Conservation (phyloP, 2,797 vertebrate species). For the Florisuga fusca region DNA sequence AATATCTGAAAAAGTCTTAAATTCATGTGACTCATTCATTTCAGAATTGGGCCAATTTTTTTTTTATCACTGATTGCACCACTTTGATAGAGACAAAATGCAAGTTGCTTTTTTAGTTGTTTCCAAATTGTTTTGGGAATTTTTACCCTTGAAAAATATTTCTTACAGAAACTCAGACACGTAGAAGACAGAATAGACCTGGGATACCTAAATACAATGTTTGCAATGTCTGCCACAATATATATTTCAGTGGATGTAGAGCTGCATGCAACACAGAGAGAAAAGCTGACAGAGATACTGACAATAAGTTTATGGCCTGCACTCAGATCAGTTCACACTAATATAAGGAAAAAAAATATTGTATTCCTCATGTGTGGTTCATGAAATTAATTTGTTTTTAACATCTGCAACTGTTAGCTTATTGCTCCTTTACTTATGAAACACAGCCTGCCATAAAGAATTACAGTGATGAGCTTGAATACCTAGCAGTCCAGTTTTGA, state of each 20-base stretch:
- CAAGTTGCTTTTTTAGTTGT: background rate
- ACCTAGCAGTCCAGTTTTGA: background rate
- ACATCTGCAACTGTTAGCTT: background rate
- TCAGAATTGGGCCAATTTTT: background rate
- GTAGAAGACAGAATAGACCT: background rate
- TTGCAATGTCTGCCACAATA: background rate
- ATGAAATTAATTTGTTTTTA: background rate
- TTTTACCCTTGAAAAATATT: background rate
- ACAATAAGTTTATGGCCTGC: background rate
- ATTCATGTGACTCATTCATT: background rate
- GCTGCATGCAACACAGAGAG: background rate
- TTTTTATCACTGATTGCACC: background rate
- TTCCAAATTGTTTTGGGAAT: background rate
- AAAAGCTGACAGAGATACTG: background rate
- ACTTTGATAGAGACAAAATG: background rate
- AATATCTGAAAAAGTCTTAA: background rate
- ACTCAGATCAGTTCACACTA: background rate
- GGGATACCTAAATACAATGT: background rate
- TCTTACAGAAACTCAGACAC: background rate
- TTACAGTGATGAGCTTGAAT: background rate
- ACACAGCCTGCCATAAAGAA: background rate
- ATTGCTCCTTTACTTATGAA: background rate
- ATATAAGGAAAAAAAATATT: background rate
- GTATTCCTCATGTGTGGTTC: background rate
- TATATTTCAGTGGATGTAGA: background rate